Base-by-base conservation (phyloP, 2,113 vertebrate genomes). In the Nesoenas mayeri region DNA sequence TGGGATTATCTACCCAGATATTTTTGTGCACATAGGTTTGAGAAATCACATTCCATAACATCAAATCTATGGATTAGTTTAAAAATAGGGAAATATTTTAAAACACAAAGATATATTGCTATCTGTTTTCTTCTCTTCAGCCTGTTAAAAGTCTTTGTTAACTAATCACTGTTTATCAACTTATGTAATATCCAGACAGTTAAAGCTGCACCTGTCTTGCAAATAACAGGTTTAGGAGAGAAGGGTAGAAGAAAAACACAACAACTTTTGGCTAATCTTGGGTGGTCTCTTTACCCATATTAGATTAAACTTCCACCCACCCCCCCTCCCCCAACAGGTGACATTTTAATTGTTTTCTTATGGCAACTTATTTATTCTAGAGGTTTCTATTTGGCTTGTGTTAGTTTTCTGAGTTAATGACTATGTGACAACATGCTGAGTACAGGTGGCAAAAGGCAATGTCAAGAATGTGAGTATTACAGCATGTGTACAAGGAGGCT, bases 311-410 rank as follows among this genome's bases (percentile, higher is more conserved):
- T n/a, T n/a, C n/a, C n/a, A n/a, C n/a, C n/a, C n/a, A n/a, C n/a
- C n/a, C n/a, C n/a, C n/a, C n/a, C n/a, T n/a, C n/a, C n/a, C n/a
- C n/a, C 97, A 97, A 98, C 97, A 97, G 97, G 97, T 98, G 97
- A 98, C 94, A 97, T 97, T 97, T 98, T 94, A 98, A 98, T 98
- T 98, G 96, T 98, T 98, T 98, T 98, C 97, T 96, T 97, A 97
- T 91, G 96, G 95, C 66, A 97, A 96, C 82, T 93, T 86, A 96
- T 97, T 98, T 97, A 96, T 97, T 98, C 96, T 88, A 93, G 42
- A 66, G 8, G 51, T 48, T 96, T 98, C 97, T 97, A 92, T 98
- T 98, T 97, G 92, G 79, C 90, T 97, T 15, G 2, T 89, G 82
- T 91, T 98, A 90, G 67, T 96, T 97, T 98, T 97, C 95, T 94